These are phyloP conservation scores for Corydoras sp. DNA, from an alignment of 2,113 vertebrate genomes.

Conservation along the genomic window DNA sequence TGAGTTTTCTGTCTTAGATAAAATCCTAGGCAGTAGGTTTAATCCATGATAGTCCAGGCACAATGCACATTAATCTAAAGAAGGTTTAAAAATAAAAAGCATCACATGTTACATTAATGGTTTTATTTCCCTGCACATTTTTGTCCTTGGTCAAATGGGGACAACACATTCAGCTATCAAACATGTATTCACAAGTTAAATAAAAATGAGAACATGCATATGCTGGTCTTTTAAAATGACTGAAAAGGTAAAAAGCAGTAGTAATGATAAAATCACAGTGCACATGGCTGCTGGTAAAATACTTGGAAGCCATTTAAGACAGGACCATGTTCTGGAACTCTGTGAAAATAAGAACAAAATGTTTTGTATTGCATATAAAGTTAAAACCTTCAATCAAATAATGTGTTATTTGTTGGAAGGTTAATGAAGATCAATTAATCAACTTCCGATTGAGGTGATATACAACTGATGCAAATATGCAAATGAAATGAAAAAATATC, in stretches of 20 bases:
- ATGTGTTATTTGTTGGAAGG: too few species aligned
- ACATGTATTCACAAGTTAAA: slow-evolving; percentile 44
- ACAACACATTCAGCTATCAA: slow-evolving; percentile 19
- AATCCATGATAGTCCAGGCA: not conserved
- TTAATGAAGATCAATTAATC: too few species aligned
- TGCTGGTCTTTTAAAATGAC: slow-evolving; percentile 39
- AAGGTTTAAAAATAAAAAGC: slow-evolving; percentile 9
- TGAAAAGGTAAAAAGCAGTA: slow-evolving; percentile 37
- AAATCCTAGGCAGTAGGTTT: not conserved
- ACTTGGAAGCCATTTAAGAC: slow-evolving; percentile 64
- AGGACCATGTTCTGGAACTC: slow-evolving; percentile 90
- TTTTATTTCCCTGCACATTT: slow-evolving; percentile 49
- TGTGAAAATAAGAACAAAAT: slow-evolving; percentile 50
- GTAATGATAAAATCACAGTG: slow-evolving; percentile 28
- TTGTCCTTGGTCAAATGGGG: slow-evolving; percentile 37
- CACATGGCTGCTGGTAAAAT: slow-evolving; percentile 21
- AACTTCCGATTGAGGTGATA: too few species aligned
- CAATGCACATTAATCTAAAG: slow-evolving; percentile 6
- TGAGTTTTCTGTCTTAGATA: not conserved
- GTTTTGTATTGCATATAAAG: slow-evolving; percentile 3
- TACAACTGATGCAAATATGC: too few species aligned
- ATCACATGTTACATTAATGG: slow-evolving; percentile 31
- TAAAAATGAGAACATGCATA: slow-evolving; percentile 25
- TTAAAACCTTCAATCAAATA: too few species aligned
- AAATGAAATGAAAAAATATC: too few species aligned